Evolutionary conservation across 1,140 invertebrate genomes (phyloP), one percentile per base, ranked within the genome.

Genomic region (Muscidifurax raptorellus): DNA sequence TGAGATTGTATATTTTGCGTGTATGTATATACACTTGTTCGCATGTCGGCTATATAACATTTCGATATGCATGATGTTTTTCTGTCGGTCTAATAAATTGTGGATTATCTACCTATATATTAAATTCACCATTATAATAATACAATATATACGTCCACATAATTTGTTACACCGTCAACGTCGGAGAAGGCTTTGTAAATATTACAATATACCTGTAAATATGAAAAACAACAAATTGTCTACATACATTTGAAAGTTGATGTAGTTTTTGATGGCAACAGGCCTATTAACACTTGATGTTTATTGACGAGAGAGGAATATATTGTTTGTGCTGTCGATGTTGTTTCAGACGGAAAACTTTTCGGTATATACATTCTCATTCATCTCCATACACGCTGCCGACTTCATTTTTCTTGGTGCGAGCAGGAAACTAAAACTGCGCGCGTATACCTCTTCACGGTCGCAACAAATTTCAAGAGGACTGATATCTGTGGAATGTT

Each of bases 261-360:
- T 27, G n/a, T 67, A 52, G 12, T 25, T 22, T 67, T 28, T 6
- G 66, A 27, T 67, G 1, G 66, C n/a, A 67, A 67, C 13, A 9
- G 15, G n/a, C n/a, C n/a, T n/a, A n/a, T n/a, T 32, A 79, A 69
- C 30, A 80, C 78, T 80, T 69, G 78, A 80, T 67, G 66, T 80
- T 80, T 40, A 69, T 80, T 69, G 78, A 69, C 78, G 18, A 78
- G 52, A 30, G 40, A 47, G 22, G 22, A 44, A 47, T 52, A 30
- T 28, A 69, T 69, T 28, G 67, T 69, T 69, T 9, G 25, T 9
- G 27, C 10, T 13, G 27, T 69, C 67, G 22, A 30, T 69, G 47
- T 52, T 52, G 47, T 52, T 52, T 5, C 18, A 52, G 47, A 52
- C 12, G 47, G 47, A 52, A 52, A 52, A 30, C 66, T 69, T 27